Base-by-base conservation (phyloP, 92 coral and sea anemone species). In the Plumapathes pennacea region DNA sequence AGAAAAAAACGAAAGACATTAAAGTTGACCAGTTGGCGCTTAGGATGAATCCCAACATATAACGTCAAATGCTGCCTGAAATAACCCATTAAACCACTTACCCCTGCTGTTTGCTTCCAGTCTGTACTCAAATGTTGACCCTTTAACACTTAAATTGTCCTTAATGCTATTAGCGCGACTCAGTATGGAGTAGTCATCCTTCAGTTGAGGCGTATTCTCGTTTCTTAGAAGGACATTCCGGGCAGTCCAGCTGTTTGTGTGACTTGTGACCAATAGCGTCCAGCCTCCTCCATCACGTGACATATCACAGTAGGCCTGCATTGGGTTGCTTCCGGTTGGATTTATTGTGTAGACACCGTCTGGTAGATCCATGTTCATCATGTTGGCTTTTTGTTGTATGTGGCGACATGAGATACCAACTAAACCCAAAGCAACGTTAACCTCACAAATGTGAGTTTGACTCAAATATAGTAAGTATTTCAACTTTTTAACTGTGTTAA, bases 211-310 rank as follows among this genome's bases (percentile, higher is more conserved):
- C 11, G 57, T 53, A 38, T 47, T 21, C 38, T 41, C 67, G 50
- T 41, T 42, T 20, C 73, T 64, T 44, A 31, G 38, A 19, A 48
- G 34, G 4, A 72, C 71, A 45, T 50, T 72, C 3, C 37, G 38
- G 10, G 39, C 18, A 12, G 68, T 64, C 86, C 86, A 80, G 5
- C 55, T 80, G 40, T 80, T 80, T 33, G 86, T 80, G 38, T 80
- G 78, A 12, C 86, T 80, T n/a, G 86, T 50, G 23, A 78, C 63
- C 67, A 78, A 48, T 56, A 78, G 74, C 49, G 85, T 78, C 79
- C 85, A 78, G 3, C 86, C 86, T 15, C 87, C 87, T n/a, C 81
- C 77, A 32, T 79, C 60, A 57, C 80, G 86, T 54, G 80, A 25
- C 85, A 78, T 78, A 27, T 78, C 85, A 31, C 86, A 80, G 47